Evolutionary conservation across 1,140 invertebrate genomes (phyloP), one percentile per base, ranked within the genome.

Genomic region (Aphelenchoides besseyi): DNA sequence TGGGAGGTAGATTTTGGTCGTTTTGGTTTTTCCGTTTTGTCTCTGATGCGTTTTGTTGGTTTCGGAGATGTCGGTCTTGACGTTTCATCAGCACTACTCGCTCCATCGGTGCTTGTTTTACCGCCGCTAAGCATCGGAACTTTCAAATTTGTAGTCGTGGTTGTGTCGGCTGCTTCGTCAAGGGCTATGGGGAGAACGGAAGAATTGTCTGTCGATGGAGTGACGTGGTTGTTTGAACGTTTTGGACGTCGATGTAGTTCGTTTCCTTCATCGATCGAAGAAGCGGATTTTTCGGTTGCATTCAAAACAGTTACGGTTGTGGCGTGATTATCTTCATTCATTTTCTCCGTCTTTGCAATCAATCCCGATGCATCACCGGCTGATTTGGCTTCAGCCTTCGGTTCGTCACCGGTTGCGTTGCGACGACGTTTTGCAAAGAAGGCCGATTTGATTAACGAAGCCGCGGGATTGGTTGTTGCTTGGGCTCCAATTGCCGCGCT

Each of bases 181-280:
- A 41, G 5, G n/a, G 37, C 37, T 8, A 8, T 33, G 5, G 55
- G 23, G 18, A 12, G 55, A 8, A 23, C 18, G 5, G 5, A n/a
- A n/a, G n/a, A 5, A 18, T 59, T 23, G 55, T 59, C 55, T 33
- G 55, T 59, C 55, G 55, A 8, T 59, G 55, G 5, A 8, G 55
- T 18, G 12, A 8, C 5, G 18, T 28, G 5, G 26, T 30, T 41
- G 68, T 77, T 77, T 12, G n/a, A 9, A n/a, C 75, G 12, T 53
- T 71, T 75, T 16, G 73, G 26, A 16, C 61, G 54, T n/a, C 29
- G 18, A 37, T 72, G 72, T 9, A 72, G 71, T 64, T 72, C 70
- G 18, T 72, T 61, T 2, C 75, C 75, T 59, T 59, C 55, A 8
- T 59, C 5, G 18, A 18, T 8, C 5, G 55, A 8, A 5, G 55